Percentiles rank a stretch among this genome's conserved stretches.
These are phyloP conservation scores for Neotoxoptera formosana DNA, from an alignment of 1,140 invertebrate species.

Conservation along the genomic window DNA sequence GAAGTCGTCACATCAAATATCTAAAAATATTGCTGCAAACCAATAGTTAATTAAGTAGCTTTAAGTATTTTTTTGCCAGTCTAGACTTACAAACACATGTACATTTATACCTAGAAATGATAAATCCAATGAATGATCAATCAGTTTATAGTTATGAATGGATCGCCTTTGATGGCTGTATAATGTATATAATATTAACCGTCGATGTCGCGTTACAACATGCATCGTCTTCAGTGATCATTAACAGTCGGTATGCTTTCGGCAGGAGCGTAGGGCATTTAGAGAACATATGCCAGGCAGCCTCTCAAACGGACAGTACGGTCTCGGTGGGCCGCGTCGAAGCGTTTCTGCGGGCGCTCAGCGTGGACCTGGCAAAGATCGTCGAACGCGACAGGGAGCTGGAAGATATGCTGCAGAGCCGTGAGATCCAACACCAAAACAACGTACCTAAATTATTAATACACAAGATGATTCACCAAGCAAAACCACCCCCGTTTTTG, in stretches of 20 bases:
- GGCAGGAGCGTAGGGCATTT: conserved; percentile 32
- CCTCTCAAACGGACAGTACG: conserved; percentile 14
- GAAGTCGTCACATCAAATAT: not conserved
- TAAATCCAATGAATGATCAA: not conserved
- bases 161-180: not conserved
- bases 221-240: not conserved
- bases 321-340: not conserved
- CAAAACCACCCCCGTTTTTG: too few relatives aligned
- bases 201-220: not conserved
- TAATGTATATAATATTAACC: not conserved
- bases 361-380: conserved; percentile 22
- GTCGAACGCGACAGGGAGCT: conserved; percentile 30
- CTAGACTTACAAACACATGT: not conserved
- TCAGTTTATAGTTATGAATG: too few relatives aligned
- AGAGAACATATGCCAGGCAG: conserved; percentile 39
- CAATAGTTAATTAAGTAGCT: not conserved
- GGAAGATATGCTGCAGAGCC: conserved; percentile 38
- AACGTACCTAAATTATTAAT: conserved; percentile 24
- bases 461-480: too few relatives aligned
- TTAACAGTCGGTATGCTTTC: not conserved
- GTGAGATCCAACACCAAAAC: conserved; percentile 55
- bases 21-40: not conserved
- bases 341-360: conserved; percentile 27
- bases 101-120: not conserved
- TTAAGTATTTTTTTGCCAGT: not conserved